Percentiles rank a stretch among this genome's conserved stretches.
Conservation (phyloP, 2,797 vertebrate species). For the Parotocinclus haroldoi region DNA sequence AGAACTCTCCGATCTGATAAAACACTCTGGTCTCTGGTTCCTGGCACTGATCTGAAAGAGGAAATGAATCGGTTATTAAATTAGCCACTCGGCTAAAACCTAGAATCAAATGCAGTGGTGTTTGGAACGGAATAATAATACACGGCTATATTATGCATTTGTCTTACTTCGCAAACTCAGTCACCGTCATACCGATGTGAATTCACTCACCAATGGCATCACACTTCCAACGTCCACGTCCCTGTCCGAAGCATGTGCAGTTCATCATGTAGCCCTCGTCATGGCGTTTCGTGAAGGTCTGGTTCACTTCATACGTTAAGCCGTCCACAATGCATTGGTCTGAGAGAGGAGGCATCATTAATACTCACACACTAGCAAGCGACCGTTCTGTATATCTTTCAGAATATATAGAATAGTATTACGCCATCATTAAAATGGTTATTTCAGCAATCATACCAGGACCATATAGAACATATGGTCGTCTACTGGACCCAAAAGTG, state of each 20-base stretch:
- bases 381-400: too few relatives aligned
- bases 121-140: too few relatives aligned
- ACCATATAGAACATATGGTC: too few relatives aligned
- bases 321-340: constrained; percentile 93
- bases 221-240: constrained; percentile 94
- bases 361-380: background rate
- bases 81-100: background rate
- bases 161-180: background rate
- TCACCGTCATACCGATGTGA: background rate
- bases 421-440: too few relatives aligned
- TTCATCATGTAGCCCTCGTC: constrained; percentile 95
- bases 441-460: too few relatives aligned
- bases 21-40: constrained; percentile 88
- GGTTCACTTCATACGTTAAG: constrained; percentile 89
- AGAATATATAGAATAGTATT: too few relatives aligned
- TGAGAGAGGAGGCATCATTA: constrained; percentile 50
- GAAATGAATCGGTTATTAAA: constrained; percentile 28
- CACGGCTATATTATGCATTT: too few relatives aligned
- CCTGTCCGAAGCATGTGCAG: constrained; percentile 94
- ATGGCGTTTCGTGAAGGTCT: constrained; percentile 91
- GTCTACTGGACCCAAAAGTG: too few relatives aligned
- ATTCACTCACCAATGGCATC: constrained; percentile 91
- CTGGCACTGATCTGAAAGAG: constrained; percentile 88
- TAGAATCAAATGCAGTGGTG: constrained; percentile 5
- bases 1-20: constrained; percentile 93